Evolutionary conservation across 2,113 vertebrate genomes (phyloP), one percentile per base, ranked within the genome.

Genomic region (Patagioenas fasciata): DNA sequence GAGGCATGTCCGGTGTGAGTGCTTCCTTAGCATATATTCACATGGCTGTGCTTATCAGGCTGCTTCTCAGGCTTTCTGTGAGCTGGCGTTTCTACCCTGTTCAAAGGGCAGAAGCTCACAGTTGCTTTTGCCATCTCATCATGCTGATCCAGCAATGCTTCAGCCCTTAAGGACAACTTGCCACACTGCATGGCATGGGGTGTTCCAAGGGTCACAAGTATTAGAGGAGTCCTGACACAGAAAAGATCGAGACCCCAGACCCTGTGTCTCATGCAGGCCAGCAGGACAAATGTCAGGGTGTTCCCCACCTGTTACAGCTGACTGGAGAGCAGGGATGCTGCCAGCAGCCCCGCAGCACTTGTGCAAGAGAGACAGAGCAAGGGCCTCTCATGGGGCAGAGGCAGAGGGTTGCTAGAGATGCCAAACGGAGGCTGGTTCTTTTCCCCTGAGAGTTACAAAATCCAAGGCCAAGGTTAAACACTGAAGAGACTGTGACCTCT

Each of bases 81-180:
- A 84, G 77, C 14, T 3, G 44, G 53, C 64, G 38, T 48, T 85
- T 72, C 81, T 53, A 48, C 53, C 53, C 61, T 82, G 81, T 53
- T 75, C 85, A 82, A 82, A 94, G 85, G 90, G 81, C 90, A 93
- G 61, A 78, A 70, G 85, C 74, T 71, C 70, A 23, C 32, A 7
- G 50, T 25, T 57, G 47, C 73, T 60, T 71, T 61, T 53, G 53
- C 89, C 44, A 36, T 54, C 28, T 44, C 20, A 85, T 42, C 66
- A 16, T 44, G 31, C 2, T 1, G 47, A 69, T 42, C 72, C 54
- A 50, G 36, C 89, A n/a, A 20, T 0, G 0, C 40, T 74, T 38
- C 48, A 29, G 18, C 5, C 16, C 62, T 53, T 17, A 20, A 64
- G 79, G 48, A 51, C 19, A 54, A 47, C 18, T 3, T 1, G 31